Base-by-base conservation (phyloP, 2,113 vertebrate genomes). In the Rallus limicola region DNA sequence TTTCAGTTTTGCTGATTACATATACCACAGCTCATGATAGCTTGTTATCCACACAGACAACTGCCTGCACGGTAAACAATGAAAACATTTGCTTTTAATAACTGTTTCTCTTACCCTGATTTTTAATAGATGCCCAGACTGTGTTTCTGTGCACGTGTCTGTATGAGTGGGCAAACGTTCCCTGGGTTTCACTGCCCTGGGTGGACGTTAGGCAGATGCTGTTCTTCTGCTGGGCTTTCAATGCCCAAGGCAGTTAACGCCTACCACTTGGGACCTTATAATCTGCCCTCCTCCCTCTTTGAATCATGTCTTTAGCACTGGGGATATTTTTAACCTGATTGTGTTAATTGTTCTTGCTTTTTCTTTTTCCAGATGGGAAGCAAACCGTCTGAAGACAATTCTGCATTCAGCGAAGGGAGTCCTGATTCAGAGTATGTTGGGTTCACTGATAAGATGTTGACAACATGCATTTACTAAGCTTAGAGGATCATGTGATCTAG, bases 361-460 rank as follows among this genome's bases (percentile, higher is more conserved):
- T 86, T 26, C 1, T 62, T 67, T 85, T 89, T 76, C 24, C 48
- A 96, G 96, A 0, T 14, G 2, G 10, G 6, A 83, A 8, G 2
- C 0, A 69, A 87, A 69, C 18, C 5, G 11, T 42, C 77, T 65
- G 28, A 16, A 3, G 1, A 5, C 16, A 71, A 0, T 63, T 42
- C 16, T 68, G 16, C 38, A 11, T 6, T 9, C 52, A 38, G 12
- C 2, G 3, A 63, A 46, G 0, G 3, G 0, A 74, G 10, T 25
- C 38, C 74, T 76, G n/a, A 58, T 24, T 81, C 8, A 0, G 5
- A 71, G 96, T 97, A 94, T 96, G 96, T 70, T 89, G 23, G 3
- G 16, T 65, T 90, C 25, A n/a, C 56, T 89, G 62, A n/a, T 67
- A 79, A 60, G n/a, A 33, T 79, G 65, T 59, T 67, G 75, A 67